Conservation (phyloP, 2,797 vertebrate genomes). For the Pantherophis vulpinus region DNA sequence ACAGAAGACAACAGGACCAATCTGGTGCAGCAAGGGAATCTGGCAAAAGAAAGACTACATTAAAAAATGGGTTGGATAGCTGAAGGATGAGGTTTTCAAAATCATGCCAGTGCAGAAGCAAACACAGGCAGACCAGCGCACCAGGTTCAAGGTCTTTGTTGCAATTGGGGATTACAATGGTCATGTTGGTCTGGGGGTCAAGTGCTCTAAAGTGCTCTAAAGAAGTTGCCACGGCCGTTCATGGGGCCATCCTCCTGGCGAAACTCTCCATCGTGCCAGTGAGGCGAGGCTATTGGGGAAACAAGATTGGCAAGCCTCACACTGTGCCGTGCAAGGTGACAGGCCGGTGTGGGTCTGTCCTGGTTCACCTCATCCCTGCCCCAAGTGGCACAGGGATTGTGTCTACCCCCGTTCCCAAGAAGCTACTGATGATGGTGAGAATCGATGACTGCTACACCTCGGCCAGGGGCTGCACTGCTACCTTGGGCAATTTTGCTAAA, state of each 20-base stretch:
- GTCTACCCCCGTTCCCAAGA: constrained; percentile 93
- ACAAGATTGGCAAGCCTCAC: constrained; percentile 98
- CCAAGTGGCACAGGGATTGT: constrained; percentile 96
- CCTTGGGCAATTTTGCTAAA: constrained; percentile 97
- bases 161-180: constrained; percentile 98
- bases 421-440: constrained; percentile 96
- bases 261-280: constrained; percentile 96
- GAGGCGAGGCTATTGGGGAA: constrained; percentile 95
- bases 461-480: constrained; percentile 94
- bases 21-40: background rate
- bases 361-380: constrained; percentile 95
- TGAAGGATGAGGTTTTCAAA: too few species aligned
- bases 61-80: background rate
- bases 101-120: too few species aligned
- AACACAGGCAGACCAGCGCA: too few species aligned
- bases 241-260: constrained; percentile 94
- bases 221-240: constrained; percentile 96
- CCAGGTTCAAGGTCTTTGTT: constrained; percentile 84
- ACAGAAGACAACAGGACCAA: background rate
- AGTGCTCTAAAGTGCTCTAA: constrained; percentile 84
- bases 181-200: constrained; percentile 93
- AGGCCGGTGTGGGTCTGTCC: constrained; percentile 91
- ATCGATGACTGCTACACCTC: constrained; percentile 98
- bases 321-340: constrained; percentile 98
- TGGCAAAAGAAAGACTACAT: background rate